Conservation (phyloP, 2,113 vertebrate genomes). For the Alectura lathami region DNA sequence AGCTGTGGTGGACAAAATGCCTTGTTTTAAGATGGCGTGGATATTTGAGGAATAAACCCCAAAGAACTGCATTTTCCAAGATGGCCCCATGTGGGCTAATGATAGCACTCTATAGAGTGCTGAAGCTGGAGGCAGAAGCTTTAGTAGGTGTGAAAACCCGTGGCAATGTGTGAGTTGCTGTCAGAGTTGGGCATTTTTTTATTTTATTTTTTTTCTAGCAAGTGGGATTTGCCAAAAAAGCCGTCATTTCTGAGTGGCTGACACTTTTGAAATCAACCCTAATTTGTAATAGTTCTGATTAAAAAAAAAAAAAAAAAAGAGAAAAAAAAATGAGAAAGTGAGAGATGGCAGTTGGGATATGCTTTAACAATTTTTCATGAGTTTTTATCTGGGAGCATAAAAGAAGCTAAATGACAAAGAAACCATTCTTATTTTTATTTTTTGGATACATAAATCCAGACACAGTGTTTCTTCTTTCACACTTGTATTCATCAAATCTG, state of each 20-base stretch:
- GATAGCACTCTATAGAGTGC: background rate
- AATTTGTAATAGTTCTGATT: conserved; percentile 7
- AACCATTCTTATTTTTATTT: background rate
- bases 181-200: background rate
- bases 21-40: background rate
- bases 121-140: background rate
- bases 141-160: conserved; percentile 44
- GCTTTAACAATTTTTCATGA: background rate
- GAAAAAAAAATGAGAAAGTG: background rate
- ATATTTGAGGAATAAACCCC: background rate
- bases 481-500: background rate
- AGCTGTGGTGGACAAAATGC: background rate
- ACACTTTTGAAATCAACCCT: conserved; percentile 14
- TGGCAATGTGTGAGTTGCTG: background rate
- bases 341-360: background rate
- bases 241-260: conserved; percentile 22
- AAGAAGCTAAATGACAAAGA: background rate
- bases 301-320: background rate
- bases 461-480: rapidly evolving
- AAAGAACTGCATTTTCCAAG: background rate
- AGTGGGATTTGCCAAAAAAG: background rate
- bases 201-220: background rate
- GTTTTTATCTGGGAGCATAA: background rate
- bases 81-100: background rate
- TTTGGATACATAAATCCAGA: background rate